These are phyloP conservation scores for Enteromius viviparus DNA, from an alignment of 2,797 vertebrate species.

Conservation along the genomic window DNA sequence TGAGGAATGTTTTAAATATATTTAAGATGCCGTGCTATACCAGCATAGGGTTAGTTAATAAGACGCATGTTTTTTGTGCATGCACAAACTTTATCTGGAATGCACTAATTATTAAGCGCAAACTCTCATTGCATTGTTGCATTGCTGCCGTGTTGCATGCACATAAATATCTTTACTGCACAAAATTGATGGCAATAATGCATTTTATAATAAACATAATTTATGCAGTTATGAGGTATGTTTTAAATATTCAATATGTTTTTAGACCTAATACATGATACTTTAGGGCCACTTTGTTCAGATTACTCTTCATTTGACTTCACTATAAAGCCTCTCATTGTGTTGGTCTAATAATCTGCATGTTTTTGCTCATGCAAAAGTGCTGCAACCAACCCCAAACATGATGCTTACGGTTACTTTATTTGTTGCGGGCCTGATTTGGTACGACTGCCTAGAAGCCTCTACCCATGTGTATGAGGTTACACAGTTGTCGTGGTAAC, in stretches of 20 bases:
- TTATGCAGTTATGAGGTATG: not conserved
- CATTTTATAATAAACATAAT: not conserved
- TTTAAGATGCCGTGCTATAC: not conserved
- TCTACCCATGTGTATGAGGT: constrained; percentile 60
- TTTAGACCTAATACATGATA: not conserved
- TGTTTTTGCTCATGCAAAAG: not conserved
- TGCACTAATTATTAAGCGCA: not conserved
- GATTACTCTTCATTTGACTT: constrained; percentile 56
- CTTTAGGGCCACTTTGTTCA: constrained; percentile 65
- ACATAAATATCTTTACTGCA: not conserved
- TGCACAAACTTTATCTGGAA: constrained; percentile 32
- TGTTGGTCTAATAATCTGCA: not conserved
- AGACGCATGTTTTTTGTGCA: not conserved
- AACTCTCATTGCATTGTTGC: not conserved
- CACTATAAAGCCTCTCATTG: not conserved
- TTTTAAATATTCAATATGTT: not conserved
- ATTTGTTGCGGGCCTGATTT: constrained; percentile 57
- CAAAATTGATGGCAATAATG: not conserved
- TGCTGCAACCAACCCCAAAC: not conserved
- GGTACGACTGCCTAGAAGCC: constrained; percentile 59
- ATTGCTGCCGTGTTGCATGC: not conserved
- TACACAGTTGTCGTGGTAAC: constrained; percentile 78
- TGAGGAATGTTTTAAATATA: not conserved
- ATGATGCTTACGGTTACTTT: constrained; percentile 67
- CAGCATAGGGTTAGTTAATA: not conserved